phyloP scores from a whole-genome alignment of 2,888 invertebrate species.

The Sympetrum striolatum region DNA sequence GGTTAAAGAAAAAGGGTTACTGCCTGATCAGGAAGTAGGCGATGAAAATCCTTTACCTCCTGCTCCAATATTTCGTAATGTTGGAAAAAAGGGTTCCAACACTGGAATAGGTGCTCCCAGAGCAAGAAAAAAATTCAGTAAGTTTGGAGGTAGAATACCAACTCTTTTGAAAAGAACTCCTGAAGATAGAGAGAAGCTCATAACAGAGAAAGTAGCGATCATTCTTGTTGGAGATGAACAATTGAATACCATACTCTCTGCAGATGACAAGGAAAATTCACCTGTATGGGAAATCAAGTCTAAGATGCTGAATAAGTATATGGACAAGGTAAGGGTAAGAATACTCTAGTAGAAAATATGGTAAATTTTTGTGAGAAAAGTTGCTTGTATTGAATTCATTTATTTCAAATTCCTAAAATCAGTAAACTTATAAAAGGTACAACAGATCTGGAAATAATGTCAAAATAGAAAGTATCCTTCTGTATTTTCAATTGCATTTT shows the following conservation, averaged over 20 bases:
- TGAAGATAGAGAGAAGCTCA: conserved; percentile 57
- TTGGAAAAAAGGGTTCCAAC: background rate
- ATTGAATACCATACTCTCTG: background rate
- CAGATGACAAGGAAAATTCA: conserved; percentile 47
- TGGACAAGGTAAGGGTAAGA: conserved; percentile 51
- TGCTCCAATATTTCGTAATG: conserved; percentile 8
- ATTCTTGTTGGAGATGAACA: conserved; percentile 57
- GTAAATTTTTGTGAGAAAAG: no score
- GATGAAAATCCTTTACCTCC: background rate
- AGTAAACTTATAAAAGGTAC: no score
- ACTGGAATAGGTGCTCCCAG: background rate
- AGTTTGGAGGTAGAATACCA: conserved; percentile 47
- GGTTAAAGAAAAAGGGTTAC: background rate
- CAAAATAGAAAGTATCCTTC: no score
- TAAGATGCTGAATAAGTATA: conserved; percentile 51
- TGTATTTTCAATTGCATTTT: no score
- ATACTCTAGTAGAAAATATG: no score
- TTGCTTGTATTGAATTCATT: no score
- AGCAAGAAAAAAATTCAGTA: background rate
- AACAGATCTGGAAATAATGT: no score
- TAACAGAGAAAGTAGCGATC: conserved; percentile 59
- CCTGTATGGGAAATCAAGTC: background rate
- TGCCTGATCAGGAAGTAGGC: background rate
- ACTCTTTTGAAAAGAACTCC: conserved; percentile 56
- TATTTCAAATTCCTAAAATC: no score